Evolutionary conservation across 2,797 vertebrate species (phyloP).

Genomic region (Poeciliopsis presidionis): DNA sequence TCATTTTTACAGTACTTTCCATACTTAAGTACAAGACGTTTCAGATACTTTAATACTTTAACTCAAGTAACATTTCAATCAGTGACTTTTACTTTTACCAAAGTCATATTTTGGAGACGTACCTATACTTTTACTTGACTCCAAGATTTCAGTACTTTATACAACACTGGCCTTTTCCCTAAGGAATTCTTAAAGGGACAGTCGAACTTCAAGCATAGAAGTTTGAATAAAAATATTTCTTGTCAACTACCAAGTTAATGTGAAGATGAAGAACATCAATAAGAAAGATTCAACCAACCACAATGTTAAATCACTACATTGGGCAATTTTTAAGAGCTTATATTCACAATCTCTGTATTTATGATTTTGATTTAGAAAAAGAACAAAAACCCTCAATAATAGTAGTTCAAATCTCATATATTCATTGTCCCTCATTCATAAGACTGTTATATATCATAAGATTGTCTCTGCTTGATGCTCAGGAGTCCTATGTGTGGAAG

Average conservation of each 20-base stretch:
- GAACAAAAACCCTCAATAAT: neutral
- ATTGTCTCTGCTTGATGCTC: conserved; percentile 47
- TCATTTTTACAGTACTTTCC: too few relatives aligned
- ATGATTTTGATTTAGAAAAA: neutral
- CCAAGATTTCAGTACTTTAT: too few relatives aligned
- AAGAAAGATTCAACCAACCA: neutral
- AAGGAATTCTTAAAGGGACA: neutral
- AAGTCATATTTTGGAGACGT: too few relatives aligned
- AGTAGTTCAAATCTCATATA: too few relatives aligned
- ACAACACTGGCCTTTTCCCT: conserved; percentile 27
- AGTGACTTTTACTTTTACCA: too few relatives aligned
- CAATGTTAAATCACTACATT: neutral
- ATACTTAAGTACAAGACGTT: too few relatives aligned
- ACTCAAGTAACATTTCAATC: too few relatives aligned
- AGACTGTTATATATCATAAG: neutral
- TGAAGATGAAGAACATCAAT: neutral
- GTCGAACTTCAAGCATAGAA: neutral
- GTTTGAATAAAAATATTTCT: neutral
- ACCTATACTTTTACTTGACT: too few relatives aligned
- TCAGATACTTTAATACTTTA: too few relatives aligned
- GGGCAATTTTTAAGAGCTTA: neutral
- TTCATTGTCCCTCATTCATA: too few relatives aligned
- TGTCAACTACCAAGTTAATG: neutral
- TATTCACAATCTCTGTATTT: neutral
- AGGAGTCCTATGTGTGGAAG: conserved; percentile 99